Evolutionary conservation across 2,888 invertebrate species (phyloP).

Genomic region (Acanthopleura granulata): DNA sequence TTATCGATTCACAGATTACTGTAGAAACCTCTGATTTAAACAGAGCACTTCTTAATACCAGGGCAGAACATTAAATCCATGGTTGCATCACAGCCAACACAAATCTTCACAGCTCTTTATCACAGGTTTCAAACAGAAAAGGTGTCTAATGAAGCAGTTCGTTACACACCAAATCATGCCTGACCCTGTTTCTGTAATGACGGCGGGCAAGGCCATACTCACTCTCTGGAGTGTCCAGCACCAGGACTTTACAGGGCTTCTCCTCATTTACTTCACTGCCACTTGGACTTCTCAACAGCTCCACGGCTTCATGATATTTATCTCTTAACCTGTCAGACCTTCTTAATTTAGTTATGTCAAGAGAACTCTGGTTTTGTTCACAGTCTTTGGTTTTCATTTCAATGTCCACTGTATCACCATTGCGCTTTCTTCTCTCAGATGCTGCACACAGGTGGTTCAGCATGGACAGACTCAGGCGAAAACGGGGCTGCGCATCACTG

Average conservation of each 20-base stretch:
- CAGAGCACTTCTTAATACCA: too few species aligned
- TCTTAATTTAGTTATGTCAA: background rate
- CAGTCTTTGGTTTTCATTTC: background rate
- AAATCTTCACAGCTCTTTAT: too few species aligned
- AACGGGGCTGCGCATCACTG: too few species aligned
- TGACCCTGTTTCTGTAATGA: too few species aligned
- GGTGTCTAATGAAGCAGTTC: too few species aligned
- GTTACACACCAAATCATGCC: too few species aligned
- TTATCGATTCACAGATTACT: too few species aligned
- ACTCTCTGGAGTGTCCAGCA: constrained; percentile 4
- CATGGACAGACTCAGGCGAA: too few species aligned
- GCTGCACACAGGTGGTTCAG: background rate
- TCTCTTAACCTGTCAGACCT: background rate
- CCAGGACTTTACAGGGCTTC: background rate
- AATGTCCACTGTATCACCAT: background rate
- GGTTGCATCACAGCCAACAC: too few species aligned
- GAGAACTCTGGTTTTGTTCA: background rate
- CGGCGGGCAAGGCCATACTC: background rate
- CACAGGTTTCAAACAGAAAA: too few species aligned
- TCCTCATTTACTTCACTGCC: background rate
- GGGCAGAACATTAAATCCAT: too few species aligned
- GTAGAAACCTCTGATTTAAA: too few species aligned
- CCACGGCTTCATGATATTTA: background rate
- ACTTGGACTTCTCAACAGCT: background rate
- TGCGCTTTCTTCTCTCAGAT: background rate